These are phyloP conservation scores for Philaethria dido DNA, from an alignment of 2,888 invertebrate genomes.

Conservation along the genomic window DNA sequence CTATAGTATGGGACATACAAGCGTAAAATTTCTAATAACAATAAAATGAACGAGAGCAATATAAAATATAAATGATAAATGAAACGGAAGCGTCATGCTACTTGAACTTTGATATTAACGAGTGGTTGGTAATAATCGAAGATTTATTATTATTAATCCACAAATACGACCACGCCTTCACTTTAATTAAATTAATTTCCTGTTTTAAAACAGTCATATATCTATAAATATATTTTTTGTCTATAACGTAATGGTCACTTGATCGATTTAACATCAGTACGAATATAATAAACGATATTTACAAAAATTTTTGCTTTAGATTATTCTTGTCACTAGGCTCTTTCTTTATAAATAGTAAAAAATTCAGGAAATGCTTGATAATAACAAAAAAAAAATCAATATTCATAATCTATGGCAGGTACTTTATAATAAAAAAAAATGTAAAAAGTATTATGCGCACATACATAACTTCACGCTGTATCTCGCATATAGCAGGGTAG, in stretches of 20 bases:
- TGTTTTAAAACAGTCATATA: neutral
- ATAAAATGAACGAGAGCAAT: conserved; percentile 11
- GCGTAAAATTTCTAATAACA: conserved; percentile 4
- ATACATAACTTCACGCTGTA: too few species aligned
- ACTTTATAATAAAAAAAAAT: too few species aligned
- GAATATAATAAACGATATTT: neutral
- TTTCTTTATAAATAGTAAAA: too few species aligned
- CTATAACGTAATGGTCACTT: neutral
- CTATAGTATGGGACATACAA: neutral
- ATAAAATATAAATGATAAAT: conserved; percentile 9
- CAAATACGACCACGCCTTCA: conserved; percentile 8
- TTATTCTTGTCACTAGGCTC: neutral
- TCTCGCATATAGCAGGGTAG: too few species aligned
- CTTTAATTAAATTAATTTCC: conserved; percentile 25
- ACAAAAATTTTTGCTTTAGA: neutral
- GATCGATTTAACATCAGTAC: neutral
- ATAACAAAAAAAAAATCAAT: too few species aligned
- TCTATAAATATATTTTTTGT: neutral
- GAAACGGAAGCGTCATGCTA: conserved; percentile 15
- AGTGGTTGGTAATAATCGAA: conserved; percentile 18
- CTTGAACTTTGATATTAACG: conserved; percentile 22
- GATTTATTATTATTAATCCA: conserved; percentile 23
- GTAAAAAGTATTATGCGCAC: too few species aligned
- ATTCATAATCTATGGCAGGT: too few species aligned
- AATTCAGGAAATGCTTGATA: too few species aligned